These are phyloP conservation scores for Archocentrus centrarchus DNA, from an alignment of 2,113 vertebrate species.

Conservation along the genomic window DNA sequence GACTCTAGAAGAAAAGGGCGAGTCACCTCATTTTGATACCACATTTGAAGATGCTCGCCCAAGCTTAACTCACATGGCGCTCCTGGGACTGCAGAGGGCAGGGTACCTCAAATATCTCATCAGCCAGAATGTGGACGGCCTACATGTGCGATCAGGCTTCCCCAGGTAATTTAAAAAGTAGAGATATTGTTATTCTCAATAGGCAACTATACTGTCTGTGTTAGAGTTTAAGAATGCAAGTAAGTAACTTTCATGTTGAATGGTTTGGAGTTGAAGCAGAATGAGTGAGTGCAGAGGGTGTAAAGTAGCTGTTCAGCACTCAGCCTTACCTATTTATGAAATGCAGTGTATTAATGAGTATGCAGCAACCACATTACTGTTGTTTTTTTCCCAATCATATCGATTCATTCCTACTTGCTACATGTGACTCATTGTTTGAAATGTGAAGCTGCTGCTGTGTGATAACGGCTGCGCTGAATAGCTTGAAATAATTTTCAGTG, in stretches of 20 bases:
- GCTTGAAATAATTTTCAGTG: constrained; percentile 10
- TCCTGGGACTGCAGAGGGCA: constrained; percentile 89
- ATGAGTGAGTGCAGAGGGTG: neutral
- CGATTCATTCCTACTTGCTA: neutral
- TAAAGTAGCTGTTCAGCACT: neutral
- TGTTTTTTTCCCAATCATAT: neutral
- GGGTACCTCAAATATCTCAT: constrained; percentile 92
- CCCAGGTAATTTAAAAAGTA: constrained; percentile 85
- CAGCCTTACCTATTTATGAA: neutral
- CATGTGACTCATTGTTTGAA: constrained; percentile 15
- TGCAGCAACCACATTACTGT: neutral
- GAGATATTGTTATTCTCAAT: neutral
- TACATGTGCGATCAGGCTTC: constrained; percentile 94
- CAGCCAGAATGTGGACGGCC: constrained; percentile 97
- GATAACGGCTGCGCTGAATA: constrained; percentile 1
- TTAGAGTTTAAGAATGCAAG: neutral
- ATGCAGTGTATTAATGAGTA: neutral
- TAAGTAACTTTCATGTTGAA: neutral
- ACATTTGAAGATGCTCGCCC: constrained; percentile 94
- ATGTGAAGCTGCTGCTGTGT: constrained; percentile 28
- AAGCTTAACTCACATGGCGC: constrained; percentile 92
- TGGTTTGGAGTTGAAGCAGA: constrained; percentile 23
- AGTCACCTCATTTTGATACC: constrained; percentile 91
- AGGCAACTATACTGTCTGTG: neutral
- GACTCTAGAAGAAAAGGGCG: constrained; percentile 94